A percentile compares a stretch with the other conserved stretches of the same genome.
These are phyloP conservation scores for Drosophila subquinaria DNA, from an alignment of 2,888 invertebrate genomes.

Conservation along the genomic window DNA sequence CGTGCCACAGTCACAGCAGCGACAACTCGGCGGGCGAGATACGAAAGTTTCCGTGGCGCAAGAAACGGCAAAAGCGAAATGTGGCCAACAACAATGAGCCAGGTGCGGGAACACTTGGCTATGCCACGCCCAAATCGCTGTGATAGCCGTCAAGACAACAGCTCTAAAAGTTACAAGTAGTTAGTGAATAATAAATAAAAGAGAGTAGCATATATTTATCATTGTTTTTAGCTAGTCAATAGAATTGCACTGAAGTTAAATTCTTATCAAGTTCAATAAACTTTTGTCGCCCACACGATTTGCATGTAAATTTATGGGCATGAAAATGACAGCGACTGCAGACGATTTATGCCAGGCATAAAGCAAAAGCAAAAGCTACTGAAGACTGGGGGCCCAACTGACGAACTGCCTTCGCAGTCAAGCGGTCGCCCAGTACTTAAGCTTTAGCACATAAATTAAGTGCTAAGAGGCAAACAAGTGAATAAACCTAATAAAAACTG, in stretches of 20 bases:
- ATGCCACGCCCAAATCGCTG: conserved; percentile 73
- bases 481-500: conserved; percentile 57
- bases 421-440: conserved; percentile 36
- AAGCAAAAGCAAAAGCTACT: conserved; percentile 58
- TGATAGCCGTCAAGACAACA: conserved; percentile 46
- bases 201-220: conserved; percentile 7
- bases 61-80: conserved; percentile 64
- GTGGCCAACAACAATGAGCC: conserved; percentile 34
- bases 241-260: conserved; percentile 3
- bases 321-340: conserved; percentile 35
- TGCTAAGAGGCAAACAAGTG: conserved; percentile 57
- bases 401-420: conserved; percentile 39
- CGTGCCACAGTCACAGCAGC: conserved; percentile 24
- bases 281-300: conserved; percentile 20
- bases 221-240: conserved; percentile 6
- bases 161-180: conserved; percentile 5
- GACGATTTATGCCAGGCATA: conserved; percentile 72
- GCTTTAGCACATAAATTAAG: conserved; percentile 58
- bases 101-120: conserved; percentile 31
- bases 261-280: conserved; percentile 20
- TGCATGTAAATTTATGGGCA: conserved; percentile 38
- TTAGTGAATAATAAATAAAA: conserved; percentile 13
- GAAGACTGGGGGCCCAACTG: conserved; percentile 44
- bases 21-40: conserved; percentile 11
- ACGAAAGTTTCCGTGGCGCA: conserved; percentile 71